Evolutionary conservation across 2,888 invertebrate genomes (phyloP).

Genomic region (Leptarthrus brevirostris): DNA sequence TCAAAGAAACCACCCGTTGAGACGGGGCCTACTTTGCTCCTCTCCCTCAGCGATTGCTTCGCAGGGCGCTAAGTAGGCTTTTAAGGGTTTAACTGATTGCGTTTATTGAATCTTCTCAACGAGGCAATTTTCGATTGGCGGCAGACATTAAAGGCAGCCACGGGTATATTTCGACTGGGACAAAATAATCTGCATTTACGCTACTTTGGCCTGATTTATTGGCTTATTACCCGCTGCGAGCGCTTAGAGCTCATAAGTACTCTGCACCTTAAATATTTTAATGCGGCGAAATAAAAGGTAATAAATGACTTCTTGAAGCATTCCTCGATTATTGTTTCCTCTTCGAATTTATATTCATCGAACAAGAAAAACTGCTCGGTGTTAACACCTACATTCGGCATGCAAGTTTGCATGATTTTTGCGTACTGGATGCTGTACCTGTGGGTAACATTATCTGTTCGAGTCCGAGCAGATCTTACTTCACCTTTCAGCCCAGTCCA

Average conservation of each 20-base stretch:
- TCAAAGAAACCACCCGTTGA: slow-evolving; percentile 36
- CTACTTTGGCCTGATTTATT: slow-evolving; percentile 20
- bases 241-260: not conserved
- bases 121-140: slow-evolving; percentile 37
- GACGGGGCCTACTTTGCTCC: slow-evolving; percentile 10
- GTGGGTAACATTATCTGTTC: not conserved
- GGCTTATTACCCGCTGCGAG: slow-evolving; percentile 8
- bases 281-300: not conserved
- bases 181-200: slow-evolving; percentile 31
- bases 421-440: not conserved
- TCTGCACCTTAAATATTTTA: not conserved
- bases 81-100: slow-evolving; percentile 19
- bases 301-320: slow-evolving; percentile 13
- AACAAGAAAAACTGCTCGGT: slow-evolving; percentile 10
- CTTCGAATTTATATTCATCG: slow-evolving; percentile 11
- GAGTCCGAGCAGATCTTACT: not conserved
- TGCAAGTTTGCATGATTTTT: slow-evolving; percentile 22
- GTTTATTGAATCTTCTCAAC: slow-evolving; percentile 32
- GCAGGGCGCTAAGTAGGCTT: slow-evolving; percentile 39
- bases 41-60: not conserved
- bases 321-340: slow-evolving; percentile 30
- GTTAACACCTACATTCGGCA: slow-evolving; percentile 40
- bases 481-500: too few relatives aligned
- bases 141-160: slow-evolving; percentile 25
- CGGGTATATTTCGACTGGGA: slow-evolving; percentile 16